phyloP scores from a whole-genome alignment of 1,140 invertebrate species.

The Temnothorax curvispinosus region DNA sequence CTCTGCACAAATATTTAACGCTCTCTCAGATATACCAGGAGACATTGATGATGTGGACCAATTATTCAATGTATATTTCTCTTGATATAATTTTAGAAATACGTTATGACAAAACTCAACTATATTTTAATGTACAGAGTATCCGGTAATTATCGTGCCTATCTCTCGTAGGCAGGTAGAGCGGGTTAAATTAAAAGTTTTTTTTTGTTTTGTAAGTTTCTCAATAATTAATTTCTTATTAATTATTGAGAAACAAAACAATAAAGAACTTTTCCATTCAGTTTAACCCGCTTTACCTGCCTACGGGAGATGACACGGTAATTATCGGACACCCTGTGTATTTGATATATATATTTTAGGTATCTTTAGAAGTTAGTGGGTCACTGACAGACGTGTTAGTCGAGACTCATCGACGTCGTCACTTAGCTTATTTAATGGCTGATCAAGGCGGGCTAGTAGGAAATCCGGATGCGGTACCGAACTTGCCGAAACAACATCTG shows the following conservation, averaged over 20 bases:
- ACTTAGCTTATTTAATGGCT: conserved; percentile 98
- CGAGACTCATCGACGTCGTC: conserved; percentile 95
- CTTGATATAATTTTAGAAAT: conserved; percentile 66
- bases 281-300: no score
- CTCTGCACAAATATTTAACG: conserved; percentile 99
- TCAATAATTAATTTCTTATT: no score
- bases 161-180: no score
- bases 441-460: conserved; percentile 97
- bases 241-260: no score
- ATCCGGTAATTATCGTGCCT: no score
- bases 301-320: no score
- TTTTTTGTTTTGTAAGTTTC: no score
- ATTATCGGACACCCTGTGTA: background rate
- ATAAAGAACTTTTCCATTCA: no score
- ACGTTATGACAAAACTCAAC: conserved; percentile 81
- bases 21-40: conserved; percentile 97
- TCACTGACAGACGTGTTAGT: conserved; percentile 94
- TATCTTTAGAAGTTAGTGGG: conserved; percentile 87
- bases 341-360: conserved; percentile 74
- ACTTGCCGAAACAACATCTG: conserved; percentile 96
- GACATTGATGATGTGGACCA: conserved; percentile 96
- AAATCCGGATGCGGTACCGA: conserved; percentile 94
- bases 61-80: conserved; percentile 88
- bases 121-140: conserved; percentile 23
- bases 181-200: no score